Evolutionary conservation across 2,797 vertebrate species (phyloP), one percentile per base, ranked within the genome.

Genomic region (Pristis pectinata): DNA sequence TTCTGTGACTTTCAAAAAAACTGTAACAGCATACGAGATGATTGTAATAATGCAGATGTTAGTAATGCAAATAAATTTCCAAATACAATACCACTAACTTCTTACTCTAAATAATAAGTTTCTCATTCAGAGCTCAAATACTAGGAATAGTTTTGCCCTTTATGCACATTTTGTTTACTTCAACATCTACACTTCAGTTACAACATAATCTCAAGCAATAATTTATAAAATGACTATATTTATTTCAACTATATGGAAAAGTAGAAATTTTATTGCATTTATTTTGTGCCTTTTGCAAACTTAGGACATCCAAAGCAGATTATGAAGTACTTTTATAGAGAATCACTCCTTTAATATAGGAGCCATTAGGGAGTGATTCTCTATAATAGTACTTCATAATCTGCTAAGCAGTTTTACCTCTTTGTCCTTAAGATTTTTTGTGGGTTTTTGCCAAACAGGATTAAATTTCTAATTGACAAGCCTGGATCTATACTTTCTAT

Each of bases 21-120:
- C 70, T 67, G 19, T 37, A 27, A 44, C 70, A 37, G 37, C 61
- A 70, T 41, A 44, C n/a, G 22, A 44, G 61, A 37, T 70, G 61
- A 92, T 44, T 37, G 67, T 92, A 67, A 93, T 22, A 37, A 41
- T 67, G n/a, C n/a, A 93, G 37, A n/a, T 37, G 89, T 44, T 67
- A 37, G 70, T 41, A 70, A 64, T 10, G 9, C 15, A 64, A 9
- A 64, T 64, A 59, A 34, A 85, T 64, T 92, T 67, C 59, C 61
- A 92, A 61, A 67, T 70, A 44, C n/a, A 93, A 24, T 67, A 22
- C 11, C 67, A 19, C 41, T 41, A 37, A 37, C 53, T 91, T 91
- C 59, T 56, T 87, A 59, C 41, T 37, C 53, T 92, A 92, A 92
- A 93, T n/a, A 93, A 72, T 44, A 93, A 87, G 44, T 49, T 44